Evolutionary conservation across 2,113 vertebrate species (phyloP), one percentile per base, ranked within the genome.

Genomic region (Pelusios castaneus): DNA sequence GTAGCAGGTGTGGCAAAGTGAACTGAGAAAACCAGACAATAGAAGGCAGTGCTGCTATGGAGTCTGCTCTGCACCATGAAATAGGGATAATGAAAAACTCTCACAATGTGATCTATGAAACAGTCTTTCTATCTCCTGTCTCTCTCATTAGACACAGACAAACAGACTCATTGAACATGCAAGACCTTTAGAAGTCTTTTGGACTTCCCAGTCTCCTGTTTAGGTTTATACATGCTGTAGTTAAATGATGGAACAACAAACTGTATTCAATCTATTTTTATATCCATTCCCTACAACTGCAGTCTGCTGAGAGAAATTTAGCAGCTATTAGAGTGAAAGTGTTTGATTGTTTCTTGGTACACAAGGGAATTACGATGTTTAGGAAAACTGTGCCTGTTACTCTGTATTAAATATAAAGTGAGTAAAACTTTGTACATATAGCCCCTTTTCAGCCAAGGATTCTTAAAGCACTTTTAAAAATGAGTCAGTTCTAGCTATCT

Each of bases 21-120:
- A 54, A 25, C 58, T 45, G 73, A 52, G 58, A 82, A 85, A 73
- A 84, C 60, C 45, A 85, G 52, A 85, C 83, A 85, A 81, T 58
- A 41, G 78, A 29, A 31, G 25, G 52, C 38, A 43, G 54, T 56
- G 9, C 55, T 11, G 63, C 77, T 52, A 34, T 29, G 22, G 41
- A 80, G 52, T 19, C 89, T 73, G 82, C 60, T 58, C 49, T 43
- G 25, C 31, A 38, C 89, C 82, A 54, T 31, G 22, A 52, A 81
- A 84, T 63, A 29, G 60, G 49, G 41, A 52, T 29, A 41, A 55
- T 56, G 78, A 89, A 89, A 73, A 60, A 24, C 51, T 52, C 45
- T 63, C 76, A n/a, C 29, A 31, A 45, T 38, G 38, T 34, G 9
- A 34, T n/a, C 87, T 56, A 2, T 5, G 1, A 84, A 87, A 82